Base-by-base conservation (phyloP, 2,888 invertebrate genomes). In the Pristionchus mayeri region DNA sequence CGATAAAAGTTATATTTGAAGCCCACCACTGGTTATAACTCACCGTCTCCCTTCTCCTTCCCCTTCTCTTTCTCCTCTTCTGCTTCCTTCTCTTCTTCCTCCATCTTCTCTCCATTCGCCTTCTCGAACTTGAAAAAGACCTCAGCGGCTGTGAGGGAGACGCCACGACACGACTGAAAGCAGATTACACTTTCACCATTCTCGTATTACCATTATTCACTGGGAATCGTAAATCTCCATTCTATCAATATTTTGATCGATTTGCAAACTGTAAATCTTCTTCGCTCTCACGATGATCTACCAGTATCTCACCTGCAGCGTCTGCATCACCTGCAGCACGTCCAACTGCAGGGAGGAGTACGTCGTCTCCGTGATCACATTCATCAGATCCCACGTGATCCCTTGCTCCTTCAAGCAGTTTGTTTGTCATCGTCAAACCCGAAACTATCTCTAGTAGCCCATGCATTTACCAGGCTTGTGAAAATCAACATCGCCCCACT, bases 291-390 rank as follows among this genome's bases (percentile, higher is more conserved):
- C 34, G 16, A 11, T 63, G 13, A 16, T 16, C 34, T n/a, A 2
- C 18, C 30, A 11, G 3, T 44, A 40, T 44, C 78, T 57, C 11
- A 80, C 80, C 80, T 80, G 80, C 13, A 80, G 24, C 21, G n/a
- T 6, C 21, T 82, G 60, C 21, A 82, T 30, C 6, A 30, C 81
- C 7, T 82, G 81, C 18, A 82, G 40, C 16, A 30, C 81, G 27
- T 82, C 81, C 16, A 9, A 2, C n/a, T 82, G 81, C 63, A 82
- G 48, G 1, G 63, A 44, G 16, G 81, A 82, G 18, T 63, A 82
- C 13, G 81, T 82, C 27, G 81, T 82, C 81, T 82, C 81, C 0
- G 81, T 82, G 63, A 82, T 63, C 30, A 82, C 81, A 54, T 82
- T 82, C 63, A 82, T 40, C 27, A 82, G 81, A 82, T 82, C 81